Percentiles rank a stretch among this genome's conserved stretches.
phyloP scores from a whole-genome alignment of 2,888 invertebrate genomes.

The Amorpha juglandis region DNA sequence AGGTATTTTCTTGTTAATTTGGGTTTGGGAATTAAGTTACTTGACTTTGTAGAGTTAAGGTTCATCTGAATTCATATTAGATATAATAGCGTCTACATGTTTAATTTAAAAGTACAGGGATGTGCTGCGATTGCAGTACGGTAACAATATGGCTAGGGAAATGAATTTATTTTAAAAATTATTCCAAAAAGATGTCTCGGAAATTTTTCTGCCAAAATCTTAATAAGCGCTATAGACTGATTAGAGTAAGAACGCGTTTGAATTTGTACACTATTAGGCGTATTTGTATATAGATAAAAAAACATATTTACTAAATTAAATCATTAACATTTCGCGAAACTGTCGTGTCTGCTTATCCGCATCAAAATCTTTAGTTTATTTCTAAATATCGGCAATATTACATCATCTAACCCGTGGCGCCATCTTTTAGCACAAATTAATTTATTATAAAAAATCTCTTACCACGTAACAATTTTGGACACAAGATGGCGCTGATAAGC shows the following conservation, averaged over 20 bases:
- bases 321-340: slow-evolving; percentile 30
- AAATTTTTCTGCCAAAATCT: slow-evolving; percentile 73
- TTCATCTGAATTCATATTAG: slow-evolving; percentile 81
- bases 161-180: slow-evolving; percentile 67
- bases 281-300: slow-evolving; percentile 76
- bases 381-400: slow-evolving; percentile 1
- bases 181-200: slow-evolving; percentile 55
- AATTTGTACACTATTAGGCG: slow-evolving; percentile 82
- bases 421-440: slow-evolving; percentile 31
- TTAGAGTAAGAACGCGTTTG: slow-evolving; percentile 82
- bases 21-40: slow-evolving; percentile 83
- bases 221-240: slow-evolving; percentile 85
- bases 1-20: slow-evolving; percentile 81
- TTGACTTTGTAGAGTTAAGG: slow-evolving; percentile 77
- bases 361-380: slow-evolving; percentile 7
- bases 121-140: slow-evolving; percentile 79
- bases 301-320: slow-evolving; percentile 75
- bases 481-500: slow-evolving; percentile 25
- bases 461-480: background rate
- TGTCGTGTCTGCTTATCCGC: slow-evolving; percentile 22
- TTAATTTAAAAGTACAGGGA: slow-evolving; percentile 82
- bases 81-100: slow-evolving; percentile 74
- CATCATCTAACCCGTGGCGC: background rate
- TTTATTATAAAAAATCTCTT: background rate
- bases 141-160: slow-evolving; percentile 64